phyloP scores from a whole-genome alignment of 2,888 invertebrate genomes.

The Ethmia dodecea region DNA sequence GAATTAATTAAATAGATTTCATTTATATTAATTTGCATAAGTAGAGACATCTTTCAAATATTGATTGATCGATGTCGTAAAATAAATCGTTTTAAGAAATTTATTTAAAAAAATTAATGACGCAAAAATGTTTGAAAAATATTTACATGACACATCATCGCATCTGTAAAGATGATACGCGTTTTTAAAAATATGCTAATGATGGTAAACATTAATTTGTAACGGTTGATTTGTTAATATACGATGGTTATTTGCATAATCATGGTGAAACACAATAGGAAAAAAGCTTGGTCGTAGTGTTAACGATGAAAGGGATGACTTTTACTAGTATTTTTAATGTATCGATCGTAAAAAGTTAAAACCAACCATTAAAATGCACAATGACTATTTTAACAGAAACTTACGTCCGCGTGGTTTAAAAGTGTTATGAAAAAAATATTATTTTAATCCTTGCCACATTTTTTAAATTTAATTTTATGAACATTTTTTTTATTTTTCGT shows the following conservation, averaged over 20 bases:
- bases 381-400: conserved; percentile 36
- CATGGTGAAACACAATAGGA: conserved; percentile 33
- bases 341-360: conserved; percentile 57
- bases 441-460: neutral
- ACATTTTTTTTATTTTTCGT: neutral
- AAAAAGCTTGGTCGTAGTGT: conserved; percentile 29
- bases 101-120: conserved; percentile 47
- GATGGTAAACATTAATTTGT: conserved; percentile 72
- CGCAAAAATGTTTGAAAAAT: conserved; percentile 38
- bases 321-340: conserved; percentile 60
- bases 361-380: conserved; percentile 36
- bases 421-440: conserved; percentile 3
- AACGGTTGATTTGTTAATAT: conserved; percentile 75
- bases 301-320: conserved; percentile 53
- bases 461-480: no score
- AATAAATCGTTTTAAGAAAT: conserved; percentile 29
- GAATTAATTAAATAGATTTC: conserved; percentile 50
- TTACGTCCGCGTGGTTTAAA: conserved; percentile 46
- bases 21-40: conserved; percentile 53
- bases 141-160: conserved; percentile 38
- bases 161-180: conserved; percentile 53
- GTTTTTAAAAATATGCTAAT: conserved; percentile 68
- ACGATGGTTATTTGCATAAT: conserved; percentile 60
- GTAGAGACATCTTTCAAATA: conserved; percentile 28
- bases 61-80: conserved; percentile 70